These are phyloP conservation scores for Tipula unca DNA, from an alignment of 2,888 invertebrate species.

Conservation along the genomic window DNA sequence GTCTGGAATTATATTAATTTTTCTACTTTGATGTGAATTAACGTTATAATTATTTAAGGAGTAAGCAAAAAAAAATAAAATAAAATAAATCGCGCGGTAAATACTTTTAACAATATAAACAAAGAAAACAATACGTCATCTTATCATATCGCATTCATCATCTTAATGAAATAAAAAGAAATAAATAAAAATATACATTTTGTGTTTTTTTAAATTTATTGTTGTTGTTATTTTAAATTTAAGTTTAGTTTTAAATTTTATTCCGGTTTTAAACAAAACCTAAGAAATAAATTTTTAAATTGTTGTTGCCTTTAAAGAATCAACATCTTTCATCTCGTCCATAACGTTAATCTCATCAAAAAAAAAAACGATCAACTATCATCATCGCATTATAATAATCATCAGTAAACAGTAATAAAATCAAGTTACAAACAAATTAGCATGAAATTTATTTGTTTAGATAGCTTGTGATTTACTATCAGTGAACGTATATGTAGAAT, in stretches of 20 bases:
- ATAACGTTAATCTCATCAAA: background rate
- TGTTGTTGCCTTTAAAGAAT: background rate
- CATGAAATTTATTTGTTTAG: background rate
- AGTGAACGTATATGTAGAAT: background rate
- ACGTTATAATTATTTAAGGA: background rate
- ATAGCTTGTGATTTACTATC: background rate
- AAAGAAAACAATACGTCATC: conserved; percentile 8
- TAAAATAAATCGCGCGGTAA: background rate
- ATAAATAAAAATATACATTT: background rate
- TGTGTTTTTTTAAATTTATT: background rate
- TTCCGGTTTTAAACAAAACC: background rate
- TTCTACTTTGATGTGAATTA: conserved; percentile 4
- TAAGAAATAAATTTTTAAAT: background rate
- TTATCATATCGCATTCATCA: conserved; percentile 8
- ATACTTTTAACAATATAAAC: background rate
- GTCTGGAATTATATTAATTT: background rate
- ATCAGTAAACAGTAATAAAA: background rate
- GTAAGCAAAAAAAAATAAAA: background rate
- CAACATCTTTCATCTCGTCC: background rate
- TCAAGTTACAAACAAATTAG: conserved; percentile 4
- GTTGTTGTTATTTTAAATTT: background rate
- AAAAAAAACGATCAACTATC: background rate
- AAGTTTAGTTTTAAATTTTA: background rate
- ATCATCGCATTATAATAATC: background rate
- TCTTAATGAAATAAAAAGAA: background rate